Evolutionary conservation across 2,797 vertebrate genomes (phyloP).

Genomic region (Cephalopachus bancanus): DNA sequence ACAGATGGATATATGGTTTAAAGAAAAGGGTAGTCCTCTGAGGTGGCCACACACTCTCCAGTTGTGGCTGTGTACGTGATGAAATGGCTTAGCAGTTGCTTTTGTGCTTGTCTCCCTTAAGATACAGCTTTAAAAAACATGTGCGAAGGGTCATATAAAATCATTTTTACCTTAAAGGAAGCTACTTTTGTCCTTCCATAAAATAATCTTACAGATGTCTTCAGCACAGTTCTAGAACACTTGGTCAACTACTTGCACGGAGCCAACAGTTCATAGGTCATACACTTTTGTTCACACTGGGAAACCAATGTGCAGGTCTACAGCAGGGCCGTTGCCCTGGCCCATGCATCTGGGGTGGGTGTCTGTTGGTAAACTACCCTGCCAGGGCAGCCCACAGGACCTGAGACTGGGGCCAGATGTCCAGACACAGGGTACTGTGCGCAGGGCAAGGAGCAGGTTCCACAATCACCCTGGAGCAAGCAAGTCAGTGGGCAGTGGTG

Average conservation of each 20-base stretch:
- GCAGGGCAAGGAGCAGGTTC: slow-evolving; percentile 91
- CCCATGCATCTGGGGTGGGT: slow-evolving; percentile 69
- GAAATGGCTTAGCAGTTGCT: slow-evolving; percentile 93
- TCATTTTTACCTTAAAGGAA: slow-evolving; percentile 94
- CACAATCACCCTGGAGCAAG: slow-evolving; percentile 92
- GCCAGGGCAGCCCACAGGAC: background rate
- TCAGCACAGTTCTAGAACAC: slow-evolving; percentile 98
- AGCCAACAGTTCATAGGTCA: slow-evolving; percentile 91
- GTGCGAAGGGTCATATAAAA: slow-evolving; percentile 98
- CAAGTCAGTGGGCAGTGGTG: slow-evolving; percentile 88
- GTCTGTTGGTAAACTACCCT: background rate
- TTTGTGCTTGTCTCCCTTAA: slow-evolving; percentile 92
- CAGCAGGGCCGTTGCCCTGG: slow-evolving; percentile 72
- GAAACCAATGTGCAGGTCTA: slow-evolving; percentile 75
- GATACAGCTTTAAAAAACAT: slow-evolving; percentile 91
- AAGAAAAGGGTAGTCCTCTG: slow-evolving; percentile 89
- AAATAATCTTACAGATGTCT: slow-evolving; percentile 95
- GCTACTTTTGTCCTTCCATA: slow-evolving; percentile 92
- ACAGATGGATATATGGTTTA: slow-evolving; percentile 93
- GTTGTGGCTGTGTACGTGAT: slow-evolving; percentile 95
- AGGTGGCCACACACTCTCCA: slow-evolving; percentile 93
- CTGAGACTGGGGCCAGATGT: slow-evolving; percentile 86
- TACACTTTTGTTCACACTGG: slow-evolving; percentile 89
- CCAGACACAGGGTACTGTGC: slow-evolving; percentile 85
- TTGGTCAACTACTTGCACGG: slow-evolving; percentile 98